phyloP scores from a whole-genome alignment of 2,113 vertebrate genomes.

The Ia io region DNA sequence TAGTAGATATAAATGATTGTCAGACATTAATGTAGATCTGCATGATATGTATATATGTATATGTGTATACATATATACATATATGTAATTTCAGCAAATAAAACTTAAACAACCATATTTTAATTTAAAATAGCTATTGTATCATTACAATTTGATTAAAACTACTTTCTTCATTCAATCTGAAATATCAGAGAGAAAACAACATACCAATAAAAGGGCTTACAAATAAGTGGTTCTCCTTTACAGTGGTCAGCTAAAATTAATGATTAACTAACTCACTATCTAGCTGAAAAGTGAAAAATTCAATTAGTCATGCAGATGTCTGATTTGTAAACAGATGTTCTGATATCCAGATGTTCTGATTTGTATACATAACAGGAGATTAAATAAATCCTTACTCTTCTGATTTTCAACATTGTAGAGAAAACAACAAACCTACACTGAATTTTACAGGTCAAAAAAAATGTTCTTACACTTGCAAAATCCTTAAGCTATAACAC shows the following conservation, averaged over 20 bases:
- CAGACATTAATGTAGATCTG: not conserved
- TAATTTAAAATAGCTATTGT: not conserved
- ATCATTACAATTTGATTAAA: not conserved
- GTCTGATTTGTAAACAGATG: not conserved
- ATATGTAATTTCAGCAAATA: not conserved
- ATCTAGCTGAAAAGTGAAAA: slow-evolving; percentile 26
- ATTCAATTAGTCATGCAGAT: not conserved
- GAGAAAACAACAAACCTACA: not conserved
- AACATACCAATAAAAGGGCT: not conserved
- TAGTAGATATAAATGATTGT: not conserved
- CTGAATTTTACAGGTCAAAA: not conserved
- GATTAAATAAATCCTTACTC: not conserved
- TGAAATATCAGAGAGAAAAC: not conserved
- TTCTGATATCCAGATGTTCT: not conserved
- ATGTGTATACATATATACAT: not conserved
- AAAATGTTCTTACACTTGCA: not conserved
- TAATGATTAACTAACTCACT: not conserved
- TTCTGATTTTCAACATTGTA: not conserved
- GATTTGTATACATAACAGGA: not conserved
- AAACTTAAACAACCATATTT: not conserved
- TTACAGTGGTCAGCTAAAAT: not conserved
- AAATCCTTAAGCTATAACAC: not conserved
- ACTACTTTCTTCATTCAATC: slow-evolving; percentile 10
- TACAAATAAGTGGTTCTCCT: not conserved
- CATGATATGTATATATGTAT: not conserved